Conservation (phyloP, 1,140 invertebrate species). For the Drosophila pachea region DNA sequence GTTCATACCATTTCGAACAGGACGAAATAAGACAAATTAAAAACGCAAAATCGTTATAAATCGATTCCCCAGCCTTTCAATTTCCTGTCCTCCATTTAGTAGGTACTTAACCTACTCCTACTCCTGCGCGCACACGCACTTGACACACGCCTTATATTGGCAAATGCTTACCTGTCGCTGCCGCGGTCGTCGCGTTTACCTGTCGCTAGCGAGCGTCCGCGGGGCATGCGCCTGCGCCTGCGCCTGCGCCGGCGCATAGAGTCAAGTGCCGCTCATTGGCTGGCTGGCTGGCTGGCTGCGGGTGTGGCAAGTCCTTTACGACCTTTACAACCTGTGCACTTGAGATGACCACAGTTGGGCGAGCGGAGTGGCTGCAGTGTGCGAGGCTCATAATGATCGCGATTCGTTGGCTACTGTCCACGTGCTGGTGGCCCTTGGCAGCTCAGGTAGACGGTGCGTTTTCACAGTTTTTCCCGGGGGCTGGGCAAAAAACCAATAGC, state of each 20-base stretch:
- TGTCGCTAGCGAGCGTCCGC: slow-evolving; percentile 31
- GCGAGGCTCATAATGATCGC: slow-evolving; percentile 32
- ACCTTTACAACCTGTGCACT: slow-evolving; percentile 67
- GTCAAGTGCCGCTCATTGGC: slow-evolving; percentile 53
- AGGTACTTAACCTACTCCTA: slow-evolving; percentile 46
- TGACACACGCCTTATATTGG: slow-evolving; percentile 64
- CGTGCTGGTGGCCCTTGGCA: slow-evolving; percentile 34
- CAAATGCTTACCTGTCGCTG: slow-evolving; percentile 72
- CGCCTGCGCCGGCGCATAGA: slow-evolving; percentile 68
- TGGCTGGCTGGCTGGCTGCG: neutral
- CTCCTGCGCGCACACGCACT: slow-evolving; percentile 33
- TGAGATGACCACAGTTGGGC: slow-evolving; percentile 60
- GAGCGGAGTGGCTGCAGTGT: slow-evolving; percentile 3
- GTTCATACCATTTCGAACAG: neutral
- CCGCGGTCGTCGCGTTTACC: slow-evolving; percentile 49
- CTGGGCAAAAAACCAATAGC: slow-evolving; percentile 58
- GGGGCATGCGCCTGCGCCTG: slow-evolving; percentile 14
- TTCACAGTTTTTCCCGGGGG: slow-evolving; percentile 24
- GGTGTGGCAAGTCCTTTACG: slow-evolving; percentile 42
- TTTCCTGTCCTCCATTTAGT: slow-evolving; percentile 1
- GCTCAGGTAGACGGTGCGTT: slow-evolving; percentile 16
- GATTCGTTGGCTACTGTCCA: slow-evolving; percentile 47
- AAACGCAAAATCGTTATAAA: too few species aligned
- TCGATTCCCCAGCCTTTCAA: too few species aligned
- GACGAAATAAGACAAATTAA: too few species aligned